phyloP scores from a whole-genome alignment of 2,797 vertebrate genomes.

The Brotula barbata region DNA sequence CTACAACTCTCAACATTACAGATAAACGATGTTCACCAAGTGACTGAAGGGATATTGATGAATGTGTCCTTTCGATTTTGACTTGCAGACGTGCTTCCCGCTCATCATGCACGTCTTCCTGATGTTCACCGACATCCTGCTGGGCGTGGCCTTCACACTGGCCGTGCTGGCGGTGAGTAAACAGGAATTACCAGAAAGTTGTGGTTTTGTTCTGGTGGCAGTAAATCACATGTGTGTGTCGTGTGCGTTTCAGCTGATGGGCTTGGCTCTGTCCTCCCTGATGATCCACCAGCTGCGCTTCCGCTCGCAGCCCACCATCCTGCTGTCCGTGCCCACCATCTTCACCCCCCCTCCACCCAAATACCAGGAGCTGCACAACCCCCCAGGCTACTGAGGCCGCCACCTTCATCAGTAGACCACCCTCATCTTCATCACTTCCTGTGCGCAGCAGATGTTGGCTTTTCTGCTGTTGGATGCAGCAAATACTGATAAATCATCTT shows the following conservation, averaged over 20 bases:
- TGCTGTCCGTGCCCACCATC: conserved; percentile 45
- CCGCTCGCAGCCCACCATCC: neutral
- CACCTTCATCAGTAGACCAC: no score
- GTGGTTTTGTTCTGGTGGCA: no score
- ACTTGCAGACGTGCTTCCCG: conserved; percentile 57
- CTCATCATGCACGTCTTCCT: neutral
- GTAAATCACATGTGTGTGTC: neutral
- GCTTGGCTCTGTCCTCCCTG: conserved; percentile 53
- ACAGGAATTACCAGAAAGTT: no score
- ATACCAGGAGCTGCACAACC: conserved; percentile 60
- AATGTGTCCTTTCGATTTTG: neutral
- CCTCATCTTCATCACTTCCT: no score
- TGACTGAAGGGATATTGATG: no score
- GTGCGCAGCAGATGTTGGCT: no score
- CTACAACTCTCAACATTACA: no score
- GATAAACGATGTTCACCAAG: no score
- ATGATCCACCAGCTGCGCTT: conserved; percentile 60
- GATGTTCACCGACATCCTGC: rapidly evolving
- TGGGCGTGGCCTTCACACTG: conserved; percentile 37
- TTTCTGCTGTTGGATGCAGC: no score
- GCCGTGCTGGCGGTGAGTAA: conserved; percentile 56
- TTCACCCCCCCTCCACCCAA: conserved; percentile 52
- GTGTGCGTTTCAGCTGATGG: conserved; percentile 52
- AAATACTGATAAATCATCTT: no score
- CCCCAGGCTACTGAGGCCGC: neutral